phyloP scores from a whole-genome alignment of 2,888 invertebrate genomes.

The Scelioninae gen. 1 region DNA sequence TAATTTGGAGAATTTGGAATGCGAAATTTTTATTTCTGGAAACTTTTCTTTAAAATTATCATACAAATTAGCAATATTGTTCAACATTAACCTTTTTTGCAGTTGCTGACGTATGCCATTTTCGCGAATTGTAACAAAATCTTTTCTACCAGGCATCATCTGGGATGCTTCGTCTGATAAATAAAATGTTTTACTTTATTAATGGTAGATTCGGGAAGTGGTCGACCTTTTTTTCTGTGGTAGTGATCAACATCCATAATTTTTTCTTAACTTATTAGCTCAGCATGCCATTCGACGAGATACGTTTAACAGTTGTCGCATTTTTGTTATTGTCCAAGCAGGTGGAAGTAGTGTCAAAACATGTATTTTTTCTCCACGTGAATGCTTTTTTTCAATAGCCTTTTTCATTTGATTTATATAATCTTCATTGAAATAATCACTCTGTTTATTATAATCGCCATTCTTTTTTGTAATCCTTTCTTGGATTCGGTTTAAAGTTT shows the following conservation, averaged over 20 bases:
- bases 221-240: slow-evolving; percentile 20
- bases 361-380: slow-evolving; percentile 15
- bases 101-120: slow-evolving; percentile 16
- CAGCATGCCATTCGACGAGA: slow-evolving; percentile 33
- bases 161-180: slow-evolving; percentile 28
- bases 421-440: slow-evolving; percentile 1
- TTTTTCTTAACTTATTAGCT: slow-evolving; percentile 21
- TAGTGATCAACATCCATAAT: slow-evolving; percentile 17
- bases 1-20: slow-evolving; percentile 44
- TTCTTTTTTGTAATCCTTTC: not conserved
- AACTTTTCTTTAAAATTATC: slow-evolving; percentile 22
- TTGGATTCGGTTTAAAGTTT: not conserved
- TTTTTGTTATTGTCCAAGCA: slow-evolving; percentile 30
- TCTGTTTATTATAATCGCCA: not conserved
- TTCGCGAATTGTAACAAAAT: slow-evolving; percentile 18
- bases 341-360: slow-evolving; percentile 22
- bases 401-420: not conserved
- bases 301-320: slow-evolving; percentile 6
- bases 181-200: slow-evolving; percentile 28
- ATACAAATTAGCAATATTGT: slow-evolving; percentile 13
- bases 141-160: slow-evolving; percentile 29
- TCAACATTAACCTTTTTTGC: slow-evolving; percentile 40
- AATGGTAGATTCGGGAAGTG: slow-evolving; percentile 12
- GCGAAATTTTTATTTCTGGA: slow-evolving; percentile 39
- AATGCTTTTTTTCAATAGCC: not conserved